Evolutionary conservation across 1,140 invertebrate species (phyloP).

Genomic region (Sesamia nonagrioides): DNA sequence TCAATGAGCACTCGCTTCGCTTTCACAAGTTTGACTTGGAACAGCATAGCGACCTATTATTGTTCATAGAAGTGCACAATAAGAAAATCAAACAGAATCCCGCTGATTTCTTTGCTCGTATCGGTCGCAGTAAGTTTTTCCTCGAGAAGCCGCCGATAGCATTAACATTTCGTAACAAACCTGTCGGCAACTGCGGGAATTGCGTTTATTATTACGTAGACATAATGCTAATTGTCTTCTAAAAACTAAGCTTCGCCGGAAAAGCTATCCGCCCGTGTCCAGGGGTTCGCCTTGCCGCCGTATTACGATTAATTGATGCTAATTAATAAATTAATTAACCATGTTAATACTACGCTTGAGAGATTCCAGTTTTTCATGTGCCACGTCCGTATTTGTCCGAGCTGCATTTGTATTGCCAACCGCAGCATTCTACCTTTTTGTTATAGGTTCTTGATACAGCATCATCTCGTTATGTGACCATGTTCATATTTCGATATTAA

Average conservation of each 20-base stretch:
- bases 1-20: slow-evolving; percentile 61
- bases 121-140: slow-evolving; percentile 60
- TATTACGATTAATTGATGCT: slow-evolving; percentile 81
- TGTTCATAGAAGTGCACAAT: slow-evolving; percentile 55
- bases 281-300: slow-evolving; percentile 63
- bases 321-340: slow-evolving; percentile 86
- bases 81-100: slow-evolving; percentile 62
- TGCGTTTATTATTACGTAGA: slow-evolving; percentile 61
- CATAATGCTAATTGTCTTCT: slow-evolving; percentile 65
- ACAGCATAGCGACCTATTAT: slow-evolving; percentile 33
- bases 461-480: slow-evolving; percentile 53
- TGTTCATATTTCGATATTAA: slow-evolving; percentile 71
- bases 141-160: slow-evolving; percentile 6
- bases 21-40: slow-evolving; percentile 55
- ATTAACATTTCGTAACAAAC: slow-evolving; percentile 66
- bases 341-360: slow-evolving; percentile 79
- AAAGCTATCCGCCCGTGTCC: slow-evolving; percentile 72
- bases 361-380: slow-evolving; percentile 72
- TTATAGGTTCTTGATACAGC: slow-evolving; percentile 55
- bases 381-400: slow-evolving; percentile 69
- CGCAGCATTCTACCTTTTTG: slow-evolving; percentile 70
- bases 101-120: slow-evolving; percentile 59
- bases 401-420: slow-evolving; percentile 71
- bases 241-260: slow-evolving; percentile 70
- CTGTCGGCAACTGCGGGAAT: slow-evolving; percentile 63